Base-by-base conservation (phyloP, 35 echinoderm and acorn worm species). In the Anneissia japonica region DNA sequence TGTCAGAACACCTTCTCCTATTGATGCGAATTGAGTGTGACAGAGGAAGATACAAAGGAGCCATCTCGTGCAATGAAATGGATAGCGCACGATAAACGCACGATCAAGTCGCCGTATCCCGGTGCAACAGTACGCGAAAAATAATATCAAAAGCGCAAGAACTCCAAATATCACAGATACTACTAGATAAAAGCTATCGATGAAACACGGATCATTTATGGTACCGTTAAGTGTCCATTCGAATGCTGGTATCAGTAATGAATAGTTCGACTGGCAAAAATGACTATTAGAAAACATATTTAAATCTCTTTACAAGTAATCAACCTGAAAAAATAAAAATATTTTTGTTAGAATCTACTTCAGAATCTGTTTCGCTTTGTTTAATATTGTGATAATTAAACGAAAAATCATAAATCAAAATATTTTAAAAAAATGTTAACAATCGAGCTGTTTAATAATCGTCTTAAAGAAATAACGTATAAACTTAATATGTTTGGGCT, bases 201-300 rank as follows among this genome's bases (percentile, higher is more conserved):
- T 80, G 55, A 99, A 99, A 75, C 96, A 99, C 46, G 81, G 77
- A 91, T 99, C 91, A 64, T 94, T 39, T 23, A 99, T 30, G 79
- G 40, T 7, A 4, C 51, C 51, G 26, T 64, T 64, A 64, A 64
- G 6, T 64, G 19, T 64, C 51, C 5, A 64, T 26, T 23, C 9
- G 1, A 16, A 64, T 3, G 51, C 19, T 26, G 51, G 11, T 16
- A 45, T 4, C 40, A 7, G 40, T 7, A 16, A 45, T 26, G 51
- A 19, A 26, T 16, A 64, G 19, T 64, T 64, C 19, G 51, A 64
- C 51, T 64, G 51, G 51, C 51, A 64, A 26, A 64, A 64, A 2
- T 16, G 1, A 64, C 51, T 64, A 23, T 64, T 9, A 16, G 51
- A 23, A 64, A 64, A 64, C 51, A 64, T 64, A 9, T 9, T 64